Conservation (phyloP, 2,888 invertebrate genomes). For the Perizoma affinitatum region DNA sequence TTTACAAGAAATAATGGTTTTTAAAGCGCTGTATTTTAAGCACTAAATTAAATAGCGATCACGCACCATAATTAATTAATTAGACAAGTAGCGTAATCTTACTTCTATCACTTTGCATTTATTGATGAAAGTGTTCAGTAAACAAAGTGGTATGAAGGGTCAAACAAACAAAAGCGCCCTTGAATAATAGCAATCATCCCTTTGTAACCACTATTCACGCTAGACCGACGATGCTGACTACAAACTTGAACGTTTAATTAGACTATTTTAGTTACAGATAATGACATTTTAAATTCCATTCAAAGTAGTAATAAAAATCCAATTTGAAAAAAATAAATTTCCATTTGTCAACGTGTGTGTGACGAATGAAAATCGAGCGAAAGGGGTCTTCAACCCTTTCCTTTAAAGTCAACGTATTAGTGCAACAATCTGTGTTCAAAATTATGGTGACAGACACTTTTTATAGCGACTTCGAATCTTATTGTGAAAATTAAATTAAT, state of each 20-base stretch:
- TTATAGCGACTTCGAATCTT: conserved; percentile 68
- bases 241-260: too few species aligned
- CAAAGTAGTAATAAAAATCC: conserved; percentile 71
- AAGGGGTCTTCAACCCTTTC: conserved; percentile 74
- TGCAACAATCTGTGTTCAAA: conserved; percentile 79
- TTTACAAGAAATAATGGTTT: too few species aligned
- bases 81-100: too few species aligned
- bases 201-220: too few species aligned
- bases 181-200: too few species aligned
- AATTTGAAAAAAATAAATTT: conserved; percentile 80
- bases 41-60: too few species aligned
- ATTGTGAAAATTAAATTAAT: conserved; percentile 73
- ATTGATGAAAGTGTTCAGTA: conserved; percentile 7
- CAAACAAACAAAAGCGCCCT: not conserved
- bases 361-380: conserved; percentile 73
- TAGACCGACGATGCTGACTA: too few species aligned
- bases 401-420: conserved; percentile 67
- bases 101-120: conserved; percentile 1
- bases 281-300: conserved; percentile 54
- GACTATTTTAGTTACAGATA: too few species aligned
- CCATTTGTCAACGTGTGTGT: conserved; percentile 79
- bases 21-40: too few species aligned
- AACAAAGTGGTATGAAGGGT: conserved; percentile 11
- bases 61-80: too few species aligned
- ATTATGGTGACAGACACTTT: conserved; percentile 78